Conservation (phyloP, 2,113 vertebrate genomes). For the Saguinus midas region DNA sequence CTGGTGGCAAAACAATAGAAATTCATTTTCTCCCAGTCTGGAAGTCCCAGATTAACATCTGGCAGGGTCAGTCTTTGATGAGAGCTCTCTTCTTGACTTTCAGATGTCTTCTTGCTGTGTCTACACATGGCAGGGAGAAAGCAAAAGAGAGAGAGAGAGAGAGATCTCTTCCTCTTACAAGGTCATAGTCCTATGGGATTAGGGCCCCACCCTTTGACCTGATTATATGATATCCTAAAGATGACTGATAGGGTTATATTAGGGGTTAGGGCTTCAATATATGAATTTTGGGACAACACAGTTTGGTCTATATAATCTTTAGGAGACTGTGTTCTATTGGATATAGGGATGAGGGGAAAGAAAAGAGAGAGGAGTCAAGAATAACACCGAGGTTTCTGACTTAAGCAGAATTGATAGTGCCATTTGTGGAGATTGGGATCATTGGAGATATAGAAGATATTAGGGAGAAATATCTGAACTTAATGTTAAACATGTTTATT, state of each 20-base stretch:
- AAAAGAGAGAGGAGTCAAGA: not conserved
- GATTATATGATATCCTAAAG: not conserved
- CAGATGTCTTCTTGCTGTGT: not conserved
- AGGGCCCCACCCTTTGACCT: not conserved
- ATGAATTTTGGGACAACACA: not conserved
- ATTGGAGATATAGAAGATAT: not conserved
- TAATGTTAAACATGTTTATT: constrained; percentile 22
- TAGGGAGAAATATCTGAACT: not conserved
- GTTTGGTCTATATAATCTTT: not conserved
- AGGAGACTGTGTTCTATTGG: not conserved
- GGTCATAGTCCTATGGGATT: not conserved
- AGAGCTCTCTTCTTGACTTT: not conserved
- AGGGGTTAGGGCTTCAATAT: not conserved
- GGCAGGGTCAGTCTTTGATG: not conserved
- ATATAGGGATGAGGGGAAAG: not conserved
- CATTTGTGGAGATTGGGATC: not conserved
- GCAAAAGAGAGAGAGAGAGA: not conserved
- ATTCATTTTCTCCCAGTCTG: not conserved
- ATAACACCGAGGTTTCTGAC: not conserved
- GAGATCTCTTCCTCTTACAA: not conserved
- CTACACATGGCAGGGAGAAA: no score
- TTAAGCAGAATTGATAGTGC: not conserved
- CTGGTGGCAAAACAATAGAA: not conserved
- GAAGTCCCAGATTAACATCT: not conserved
- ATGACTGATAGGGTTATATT: not conserved